These are phyloP conservation scores for Nesoenas mayeri DNA, from an alignment of 2,113 vertebrate species.

Conservation along the genomic window DNA sequence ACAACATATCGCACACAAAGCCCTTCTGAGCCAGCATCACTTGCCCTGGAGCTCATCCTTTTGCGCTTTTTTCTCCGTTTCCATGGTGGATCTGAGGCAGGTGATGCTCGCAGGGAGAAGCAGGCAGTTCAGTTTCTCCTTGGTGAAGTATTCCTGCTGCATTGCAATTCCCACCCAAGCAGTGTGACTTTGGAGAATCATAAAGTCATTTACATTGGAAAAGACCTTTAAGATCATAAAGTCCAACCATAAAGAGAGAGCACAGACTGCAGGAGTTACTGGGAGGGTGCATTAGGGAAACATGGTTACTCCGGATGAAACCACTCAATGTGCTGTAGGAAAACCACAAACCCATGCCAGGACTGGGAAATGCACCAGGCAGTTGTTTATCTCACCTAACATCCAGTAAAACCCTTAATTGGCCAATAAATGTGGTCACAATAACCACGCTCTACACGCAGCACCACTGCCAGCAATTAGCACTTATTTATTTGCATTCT, in stretches of 20 bases:
- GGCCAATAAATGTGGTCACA: constrained; percentile 74
- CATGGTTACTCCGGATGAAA: fast-evolving
- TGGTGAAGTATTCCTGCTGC: fast-evolving
- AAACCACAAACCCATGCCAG: not conserved
- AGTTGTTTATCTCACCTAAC: constrained; percentile 22
- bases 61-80: no score
- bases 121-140: not conserved
- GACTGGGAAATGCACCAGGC: not conserved
- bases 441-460: not conserved
- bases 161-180: not conserved
- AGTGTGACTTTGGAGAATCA: fast-evolving
- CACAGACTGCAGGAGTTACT: not conserved
- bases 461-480: constrained; percentile 67
- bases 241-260: not conserved
- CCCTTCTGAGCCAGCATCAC: not conserved
- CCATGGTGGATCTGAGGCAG: fast-evolving
- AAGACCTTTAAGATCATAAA: not conserved
- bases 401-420: constrained; percentile 73
- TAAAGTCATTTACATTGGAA: not conserved
- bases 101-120: not conserved
- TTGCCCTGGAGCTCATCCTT: not conserved
- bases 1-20: not conserved
- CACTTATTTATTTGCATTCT: constrained; percentile 68
- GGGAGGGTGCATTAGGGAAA: fast-evolving
- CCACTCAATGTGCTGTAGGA: not conserved